phyloP scores from a whole-genome alignment of 2,113 vertebrate species.

The Chloropsis cyanopogon region DNA sequence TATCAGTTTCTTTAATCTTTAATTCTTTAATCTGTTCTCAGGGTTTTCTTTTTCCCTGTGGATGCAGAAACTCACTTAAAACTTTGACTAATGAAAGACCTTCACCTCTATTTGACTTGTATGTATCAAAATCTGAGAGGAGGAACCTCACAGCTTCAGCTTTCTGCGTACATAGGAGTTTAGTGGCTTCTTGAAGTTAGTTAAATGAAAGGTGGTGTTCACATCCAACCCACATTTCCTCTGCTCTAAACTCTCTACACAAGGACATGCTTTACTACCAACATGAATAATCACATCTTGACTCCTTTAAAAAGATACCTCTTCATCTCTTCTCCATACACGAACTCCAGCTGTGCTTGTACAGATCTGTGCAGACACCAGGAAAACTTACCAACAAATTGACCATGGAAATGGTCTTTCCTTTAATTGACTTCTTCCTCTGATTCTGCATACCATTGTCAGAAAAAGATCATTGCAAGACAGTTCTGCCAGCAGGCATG shows the following conservation, averaged over 20 bases:
- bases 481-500: background rate
- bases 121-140: background rate
- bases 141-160: background rate
- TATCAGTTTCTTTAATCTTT: background rate
- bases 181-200: background rate
- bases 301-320: background rate
- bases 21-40: background rate
- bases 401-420: background rate
- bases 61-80: background rate
- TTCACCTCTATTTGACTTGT: background rate
- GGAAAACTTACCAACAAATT: background rate
- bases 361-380: background rate
- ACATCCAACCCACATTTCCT: background rate
- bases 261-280: background rate
- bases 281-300: background rate
- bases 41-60: background rate
- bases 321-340: background rate
- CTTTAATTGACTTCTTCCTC: background rate
- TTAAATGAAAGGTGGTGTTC: background rate
- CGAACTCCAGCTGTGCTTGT: background rate
- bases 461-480: background rate
- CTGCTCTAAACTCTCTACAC: background rate
- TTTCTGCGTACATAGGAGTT: background rate
- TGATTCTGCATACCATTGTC: background rate
- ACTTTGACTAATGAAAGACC: background rate